Conservation (phyloP, 1,140 invertebrate species). For the Drosophila albomicans region DNA sequence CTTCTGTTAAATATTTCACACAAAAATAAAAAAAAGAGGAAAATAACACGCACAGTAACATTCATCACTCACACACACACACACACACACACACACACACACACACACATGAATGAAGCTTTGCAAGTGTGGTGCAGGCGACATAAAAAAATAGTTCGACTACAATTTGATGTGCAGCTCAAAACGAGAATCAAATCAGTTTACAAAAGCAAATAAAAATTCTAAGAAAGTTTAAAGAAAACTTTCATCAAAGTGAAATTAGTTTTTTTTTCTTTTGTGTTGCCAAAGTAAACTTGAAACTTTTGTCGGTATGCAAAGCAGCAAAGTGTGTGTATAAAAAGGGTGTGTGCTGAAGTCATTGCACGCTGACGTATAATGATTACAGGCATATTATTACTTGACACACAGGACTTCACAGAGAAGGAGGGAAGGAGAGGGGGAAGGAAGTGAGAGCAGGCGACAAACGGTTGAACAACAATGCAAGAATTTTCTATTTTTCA, state of each 20-base stretch:
- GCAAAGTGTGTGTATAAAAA: slow-evolving; percentile 2
- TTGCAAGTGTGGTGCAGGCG: slow-evolving; percentile 36
- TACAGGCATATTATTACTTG: slow-evolving; percentile 60
- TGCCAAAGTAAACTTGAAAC: not conserved
- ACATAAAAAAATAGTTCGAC: slow-evolving; percentile 1
- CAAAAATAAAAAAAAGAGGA: slow-evolving; percentile 40
- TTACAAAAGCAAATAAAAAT: not conserved
- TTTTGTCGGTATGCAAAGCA: slow-evolving; percentile 24
- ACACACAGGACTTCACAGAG: slow-evolving; percentile 38
- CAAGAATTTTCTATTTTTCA: slow-evolving; percentile 44
- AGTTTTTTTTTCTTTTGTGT: not conserved
- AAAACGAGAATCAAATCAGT: not conserved
- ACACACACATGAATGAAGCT: not conserved
- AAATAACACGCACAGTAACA: slow-evolving; percentile 46
- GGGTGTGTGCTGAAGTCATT: slow-evolving; percentile 45
- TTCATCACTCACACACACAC: slow-evolving; percentile 13
- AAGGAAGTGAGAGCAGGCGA: not conserved
- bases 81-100: slow-evolving; percentile 3
- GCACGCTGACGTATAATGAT: slow-evolving; percentile 60
- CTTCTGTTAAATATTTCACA: slow-evolving; percentile 60
- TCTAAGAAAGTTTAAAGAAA: not conserved
- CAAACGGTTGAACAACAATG: slow-evolving; percentile 40
- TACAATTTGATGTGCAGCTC: not conserved
- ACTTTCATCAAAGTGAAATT: not conserved
- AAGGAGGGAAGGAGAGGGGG: not conserved